Conservation (phyloP, 2,113 vertebrate genomes). For the Azemiops feae region DNA sequence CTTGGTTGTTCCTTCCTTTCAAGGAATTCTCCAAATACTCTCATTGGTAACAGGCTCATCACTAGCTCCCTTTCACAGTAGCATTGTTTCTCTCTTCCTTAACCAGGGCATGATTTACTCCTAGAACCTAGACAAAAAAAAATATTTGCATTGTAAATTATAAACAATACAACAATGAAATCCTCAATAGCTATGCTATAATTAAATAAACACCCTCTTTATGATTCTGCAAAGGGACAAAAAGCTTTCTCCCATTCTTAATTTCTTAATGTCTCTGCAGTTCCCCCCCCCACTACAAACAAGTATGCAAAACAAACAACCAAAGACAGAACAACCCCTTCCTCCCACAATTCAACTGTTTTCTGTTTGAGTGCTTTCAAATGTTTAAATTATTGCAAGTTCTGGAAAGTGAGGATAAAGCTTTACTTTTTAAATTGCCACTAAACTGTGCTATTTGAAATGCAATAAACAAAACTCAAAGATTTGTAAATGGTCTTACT, state of each 20-base stretch:
- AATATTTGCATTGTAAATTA: background rate
- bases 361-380: slow-evolving; percentile 40
- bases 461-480: slow-evolving; percentile 11
- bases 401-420: slow-evolving; percentile 28
- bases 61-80: background rate
- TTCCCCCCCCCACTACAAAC: slow-evolving; percentile 23
- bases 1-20: background rate
- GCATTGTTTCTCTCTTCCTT: background rate
- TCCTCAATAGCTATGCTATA: background rate
- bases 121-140: background rate
- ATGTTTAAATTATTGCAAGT: slow-evolving; percentile 35
- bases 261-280: slow-evolving; percentile 12
- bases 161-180: background rate
- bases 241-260: background rate
- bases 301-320: slow-evolving; percentile 23
- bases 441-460: slow-evolving; percentile 22
- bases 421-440: slow-evolving; percentile 1
- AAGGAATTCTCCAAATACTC: background rate
- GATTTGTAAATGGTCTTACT: slow-evolving; percentile 13
- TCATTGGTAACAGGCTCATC: too few relatives aligned
- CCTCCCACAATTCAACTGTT: slow-evolving; percentile 7
- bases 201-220: background rate
- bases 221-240: background rate
- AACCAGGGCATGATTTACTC: background rate
- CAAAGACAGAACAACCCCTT: background rate